A percentile compares a stretch with the other conserved stretches of the same genome.
These are phyloP conservation scores for Myotis planiceps DNA, from an alignment of 2,797 vertebrate species.

Conservation along the genomic window DNA sequence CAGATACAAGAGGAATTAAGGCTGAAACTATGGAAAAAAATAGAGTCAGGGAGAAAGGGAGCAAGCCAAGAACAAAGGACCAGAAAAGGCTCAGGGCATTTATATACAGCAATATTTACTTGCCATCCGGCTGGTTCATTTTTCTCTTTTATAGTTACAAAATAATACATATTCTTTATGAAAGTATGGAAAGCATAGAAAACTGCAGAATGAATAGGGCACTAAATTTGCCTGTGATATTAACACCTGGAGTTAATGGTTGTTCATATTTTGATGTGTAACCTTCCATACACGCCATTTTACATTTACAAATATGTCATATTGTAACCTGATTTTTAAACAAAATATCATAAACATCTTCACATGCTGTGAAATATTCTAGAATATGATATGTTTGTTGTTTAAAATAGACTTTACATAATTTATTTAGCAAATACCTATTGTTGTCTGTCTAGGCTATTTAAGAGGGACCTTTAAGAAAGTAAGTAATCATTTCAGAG, in stretches of 20 bases:
- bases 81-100: background rate
- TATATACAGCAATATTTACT: background rate
- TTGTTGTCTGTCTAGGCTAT: background rate
- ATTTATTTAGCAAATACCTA: background rate
- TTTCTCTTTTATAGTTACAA: background rate
- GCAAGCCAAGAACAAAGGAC: background rate
- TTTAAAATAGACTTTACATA: background rate
- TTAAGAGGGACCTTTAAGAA: background rate
- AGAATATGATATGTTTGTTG: background rate
- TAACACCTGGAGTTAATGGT: background rate
- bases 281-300: background rate
- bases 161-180: background rate
- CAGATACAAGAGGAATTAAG: background rate
- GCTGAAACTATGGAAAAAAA: background rate
- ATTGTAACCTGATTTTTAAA: background rate
- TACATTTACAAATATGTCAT: background rate
- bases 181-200: background rate
- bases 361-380: background rate
- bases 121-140: background rate
- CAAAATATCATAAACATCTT: background rate
- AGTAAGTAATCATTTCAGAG: background rate
- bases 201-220: background rate
- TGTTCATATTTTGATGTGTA: background rate
- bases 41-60: background rate
- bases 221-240: background rate